Evolutionary conservation across 2,888 invertebrate genomes (phyloP).

Genomic region (Andrena bicolor): DNA sequence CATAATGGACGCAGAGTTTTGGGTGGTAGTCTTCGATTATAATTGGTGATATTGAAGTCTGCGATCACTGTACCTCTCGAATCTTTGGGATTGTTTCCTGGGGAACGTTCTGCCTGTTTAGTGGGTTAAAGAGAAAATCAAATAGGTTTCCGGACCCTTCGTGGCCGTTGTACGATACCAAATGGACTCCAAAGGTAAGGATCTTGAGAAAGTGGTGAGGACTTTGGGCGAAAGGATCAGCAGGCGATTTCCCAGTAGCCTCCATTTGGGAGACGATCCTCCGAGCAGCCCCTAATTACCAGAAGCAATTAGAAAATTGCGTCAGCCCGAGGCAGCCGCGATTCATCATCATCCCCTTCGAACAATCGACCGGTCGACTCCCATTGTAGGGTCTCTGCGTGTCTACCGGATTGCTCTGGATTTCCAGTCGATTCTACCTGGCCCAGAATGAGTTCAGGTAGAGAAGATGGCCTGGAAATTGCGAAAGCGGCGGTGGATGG

Average conservation of each 20-base stretch:
- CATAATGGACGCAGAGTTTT: background rate
- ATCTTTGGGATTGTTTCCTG: background rate
- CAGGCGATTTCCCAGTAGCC: constrained; percentile 65
- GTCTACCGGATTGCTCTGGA: constrained; percentile 49
- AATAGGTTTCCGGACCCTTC: constrained; percentile 3
- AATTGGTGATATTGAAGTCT: background rate
- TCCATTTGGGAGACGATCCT: constrained; percentile 63
- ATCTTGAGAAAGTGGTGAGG: constrained; percentile 59
- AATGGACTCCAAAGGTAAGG: background rate
- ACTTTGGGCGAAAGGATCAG: constrained; percentile 56
- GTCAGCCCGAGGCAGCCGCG: constrained; percentile 44
- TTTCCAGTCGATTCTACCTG: constrained; percentile 75
- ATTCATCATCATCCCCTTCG: constrained; percentile 63
- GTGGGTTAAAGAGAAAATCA: background rate
- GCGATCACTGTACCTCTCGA: background rate
- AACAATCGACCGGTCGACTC: constrained; percentile 58
- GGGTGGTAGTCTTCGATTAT: background rate
- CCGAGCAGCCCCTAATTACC: constrained; percentile 71
- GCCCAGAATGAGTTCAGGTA: constrained; percentile 52
- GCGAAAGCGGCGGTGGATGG: constrained; percentile 62
- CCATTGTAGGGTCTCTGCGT: constrained; percentile 53
- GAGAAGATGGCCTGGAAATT: constrained; percentile 60
- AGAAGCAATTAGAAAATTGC: constrained; percentile 76
- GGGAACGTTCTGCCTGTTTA: background rate
- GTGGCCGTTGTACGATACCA: background rate